A percentile compares a stretch with the other conserved stretches of the same genome.
Evolutionary conservation across 2,113 vertebrate species (phyloP).

Genomic region (Seriola aureovittata): DNA sequence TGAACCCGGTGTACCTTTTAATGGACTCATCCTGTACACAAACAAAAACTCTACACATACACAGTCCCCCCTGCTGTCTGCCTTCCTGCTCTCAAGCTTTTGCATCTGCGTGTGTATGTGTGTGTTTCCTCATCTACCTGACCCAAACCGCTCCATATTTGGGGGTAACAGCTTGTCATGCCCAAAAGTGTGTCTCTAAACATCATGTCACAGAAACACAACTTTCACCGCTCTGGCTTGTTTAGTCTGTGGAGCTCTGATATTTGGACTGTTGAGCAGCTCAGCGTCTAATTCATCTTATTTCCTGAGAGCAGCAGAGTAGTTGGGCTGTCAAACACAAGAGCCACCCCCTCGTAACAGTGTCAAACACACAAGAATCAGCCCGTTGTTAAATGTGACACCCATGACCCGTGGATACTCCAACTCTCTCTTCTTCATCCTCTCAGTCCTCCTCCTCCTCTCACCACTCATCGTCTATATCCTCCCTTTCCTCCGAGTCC

Average conservation of each 20-base stretch:
- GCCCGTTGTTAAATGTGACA: conserved; percentile 68
- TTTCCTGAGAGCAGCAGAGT: conserved; percentile 71
- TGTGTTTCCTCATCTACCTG: conserved; percentile 53
- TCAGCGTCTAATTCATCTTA: conserved; percentile 67
- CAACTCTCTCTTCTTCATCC: conserved; percentile 30
- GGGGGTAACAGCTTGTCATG: conserved; percentile 67
- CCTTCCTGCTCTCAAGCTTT: conserved; percentile 7
- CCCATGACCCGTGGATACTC: conserved; percentile 58
- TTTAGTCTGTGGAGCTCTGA: conserved; percentile 79
- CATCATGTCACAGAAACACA: conserved; percentile 64
- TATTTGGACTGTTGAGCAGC: conserved; percentile 75
- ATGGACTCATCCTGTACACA: conserved; percentile 41
- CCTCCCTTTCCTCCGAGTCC: conserved; percentile 27
- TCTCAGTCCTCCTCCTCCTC: conserved; percentile 16
- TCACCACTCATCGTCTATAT: conserved; percentile 39
- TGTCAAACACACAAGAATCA: conserved; percentile 79
- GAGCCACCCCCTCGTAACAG: conserved; percentile 71
- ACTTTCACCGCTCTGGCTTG: conserved; percentile 75
- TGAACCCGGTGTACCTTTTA: conserved; percentile 29
- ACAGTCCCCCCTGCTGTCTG: conserved; percentile 16
- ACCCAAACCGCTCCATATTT: conserved; percentile 79
- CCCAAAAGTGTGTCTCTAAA: conserved; percentile 69
- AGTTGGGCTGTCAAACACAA: conserved; percentile 75
- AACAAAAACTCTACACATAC: conserved; percentile 27
- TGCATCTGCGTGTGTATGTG: conserved; percentile 26